Base-by-base conservation (phyloP, 2,797 vertebrate species). In the Aotus griseimembra region DNA sequence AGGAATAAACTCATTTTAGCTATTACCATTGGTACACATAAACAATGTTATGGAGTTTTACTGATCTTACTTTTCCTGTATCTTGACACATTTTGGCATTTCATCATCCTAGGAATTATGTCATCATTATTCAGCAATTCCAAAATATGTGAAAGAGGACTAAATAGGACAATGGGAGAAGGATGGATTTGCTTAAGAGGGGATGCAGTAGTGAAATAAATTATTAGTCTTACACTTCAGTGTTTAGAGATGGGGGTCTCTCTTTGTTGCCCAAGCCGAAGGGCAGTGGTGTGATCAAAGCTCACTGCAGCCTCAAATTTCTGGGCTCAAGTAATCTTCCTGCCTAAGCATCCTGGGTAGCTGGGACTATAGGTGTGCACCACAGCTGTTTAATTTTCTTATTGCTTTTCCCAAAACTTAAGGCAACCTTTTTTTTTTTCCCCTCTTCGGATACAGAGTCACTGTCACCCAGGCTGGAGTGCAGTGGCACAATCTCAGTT, bases 11-110 rank as follows among this genome's bases (percentile, higher is more conserved):
- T 92, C 48, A 85, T 72, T 94, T 83, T 80, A 88, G 24, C 17
- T 75, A 39, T 85, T 83, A 30, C 20, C 20, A 2, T 80, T 97
- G 87, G 33, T 44, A 83, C 52, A 50, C 67, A 22, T 75, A 41
- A 88, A 36, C 30, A 80, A 24, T 39, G 41, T 64, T 91, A 48
- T 80, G n/a, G 22, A n/a, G 48, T 91, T 61, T 83, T 96, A 70
- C 50, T 97, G 82, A 79, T 87, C 28, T 96, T 84, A 30, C 36
- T 90, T 82, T 83, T 87, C 11, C 30, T 75, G 9, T 57, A 50
- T 67, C n/a, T 93, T 93, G 82, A 88, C 75, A 41, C 15, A 84
- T 90, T 93, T 84, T 87, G 44, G 36, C 86, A 67, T 90, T 92
- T 92, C 39, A 76, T 96, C 80, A 89, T 86, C 22, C 30, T 86